Percentiles rank a stretch among this genome's conserved stretches.
Conservation (phyloP, 2,113 vertebrate species). For the Athene cunicularia region DNA sequence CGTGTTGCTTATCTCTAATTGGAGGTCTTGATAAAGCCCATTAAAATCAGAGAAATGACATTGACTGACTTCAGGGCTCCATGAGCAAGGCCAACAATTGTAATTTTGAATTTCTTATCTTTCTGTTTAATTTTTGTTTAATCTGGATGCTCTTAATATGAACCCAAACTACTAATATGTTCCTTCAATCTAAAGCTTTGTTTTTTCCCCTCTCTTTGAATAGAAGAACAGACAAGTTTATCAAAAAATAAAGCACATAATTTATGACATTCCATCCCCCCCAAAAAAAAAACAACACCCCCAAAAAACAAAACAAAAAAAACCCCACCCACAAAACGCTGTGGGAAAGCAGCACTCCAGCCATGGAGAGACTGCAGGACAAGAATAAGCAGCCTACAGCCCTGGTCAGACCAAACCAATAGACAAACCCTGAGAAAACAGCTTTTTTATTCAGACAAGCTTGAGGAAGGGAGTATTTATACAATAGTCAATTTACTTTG, state of each 20-base stretch:
- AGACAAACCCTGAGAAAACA: slow-evolving; percentile 42
- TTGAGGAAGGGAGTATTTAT: slow-evolving; percentile 61
- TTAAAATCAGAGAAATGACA: not conserved
- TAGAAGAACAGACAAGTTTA: not conserved
- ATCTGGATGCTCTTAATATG: not conserved
- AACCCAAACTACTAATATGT: not conserved
- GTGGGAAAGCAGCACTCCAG: not conserved
- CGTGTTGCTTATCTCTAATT: not conserved
- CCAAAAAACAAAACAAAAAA: too few relatives aligned
- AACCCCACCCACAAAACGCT: not conserved
- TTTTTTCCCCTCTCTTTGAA: not conserved
- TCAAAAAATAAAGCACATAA: not conserved
- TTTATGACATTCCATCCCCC: not conserved
- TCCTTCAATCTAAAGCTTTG: not conserved
- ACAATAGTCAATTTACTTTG: slow-evolving; percentile 73
- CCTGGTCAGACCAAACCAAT: not conserved
- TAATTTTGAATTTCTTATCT: not conserved
- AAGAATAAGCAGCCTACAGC: slow-evolving; percentile 1
- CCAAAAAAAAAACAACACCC: too few relatives aligned
- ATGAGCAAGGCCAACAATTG: not conserved
- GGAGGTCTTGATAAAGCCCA: not conserved
- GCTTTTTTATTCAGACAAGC: slow-evolving; percentile 61
- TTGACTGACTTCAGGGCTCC: not conserved
- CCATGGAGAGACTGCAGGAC: not conserved
- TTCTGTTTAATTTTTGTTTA: not conserved